Evolutionary conservation across 2,113 vertebrate genomes (phyloP).

Genomic region (Leptobrachium ailaonicum): DNA sequence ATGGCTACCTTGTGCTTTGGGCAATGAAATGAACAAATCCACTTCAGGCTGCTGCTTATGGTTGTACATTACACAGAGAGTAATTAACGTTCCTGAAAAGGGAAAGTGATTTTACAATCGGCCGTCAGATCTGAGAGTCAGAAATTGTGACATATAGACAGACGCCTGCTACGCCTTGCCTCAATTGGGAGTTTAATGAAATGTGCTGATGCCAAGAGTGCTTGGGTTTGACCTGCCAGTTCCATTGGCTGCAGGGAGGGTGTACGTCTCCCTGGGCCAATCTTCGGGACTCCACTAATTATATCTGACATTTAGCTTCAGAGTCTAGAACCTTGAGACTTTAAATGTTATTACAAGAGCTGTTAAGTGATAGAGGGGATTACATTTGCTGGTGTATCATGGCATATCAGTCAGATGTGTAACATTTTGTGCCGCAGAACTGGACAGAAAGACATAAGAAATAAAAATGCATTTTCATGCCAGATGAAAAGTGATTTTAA

Average conservation of each 20-base stretch:
- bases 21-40: too few relatives aligned
- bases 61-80: background rate
- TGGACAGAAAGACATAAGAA: background rate
- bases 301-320: conserved; percentile 43
- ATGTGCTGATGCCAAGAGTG: background rate
- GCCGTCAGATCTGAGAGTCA: background rate
- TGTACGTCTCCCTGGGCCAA: conserved; percentile 35
- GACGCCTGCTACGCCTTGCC: conserved; percentile 3
- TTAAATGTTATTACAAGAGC: conserved; percentile 48
- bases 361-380: conserved; percentile 34
- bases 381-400: conserved; percentile 34
- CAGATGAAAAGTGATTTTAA: background rate
- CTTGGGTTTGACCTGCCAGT: conserved; percentile 25
- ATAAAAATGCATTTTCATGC: background rate
- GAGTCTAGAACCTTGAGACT: conserved; percentile 39
- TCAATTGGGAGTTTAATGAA: conserved; percentile 19
- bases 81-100: background rate
- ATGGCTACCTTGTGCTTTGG: too few relatives aligned
- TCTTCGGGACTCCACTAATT: conserved; percentile 42
- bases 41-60: background rate
- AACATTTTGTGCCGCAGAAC: background rate
- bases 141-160: background rate
- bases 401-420: conserved; percentile 19
- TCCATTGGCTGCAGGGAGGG: background rate
- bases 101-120: background rate